These are phyloP conservation scores for Mormoops blainvillei DNA, from an alignment of 2,113 vertebrate species.

Conservation along the genomic window DNA sequence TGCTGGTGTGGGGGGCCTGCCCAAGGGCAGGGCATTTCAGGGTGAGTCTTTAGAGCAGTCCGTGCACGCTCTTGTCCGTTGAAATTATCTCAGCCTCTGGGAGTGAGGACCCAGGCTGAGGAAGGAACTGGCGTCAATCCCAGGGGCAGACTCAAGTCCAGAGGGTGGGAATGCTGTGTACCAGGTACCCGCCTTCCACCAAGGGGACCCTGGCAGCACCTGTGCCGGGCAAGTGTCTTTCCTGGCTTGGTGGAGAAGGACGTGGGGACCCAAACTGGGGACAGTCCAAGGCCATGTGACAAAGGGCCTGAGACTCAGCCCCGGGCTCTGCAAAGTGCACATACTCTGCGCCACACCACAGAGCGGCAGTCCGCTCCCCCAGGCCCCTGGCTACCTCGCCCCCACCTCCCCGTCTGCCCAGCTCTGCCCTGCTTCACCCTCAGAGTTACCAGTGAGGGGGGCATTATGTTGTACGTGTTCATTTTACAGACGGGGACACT, in stretches of 20 bases:
- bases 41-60: background rate
- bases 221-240: background rate
- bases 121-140: background rate
- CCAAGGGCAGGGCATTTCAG: background rate
- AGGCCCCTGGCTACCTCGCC: background rate
- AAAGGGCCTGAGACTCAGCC: background rate
- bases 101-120: background rate
- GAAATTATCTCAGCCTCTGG: background rate
- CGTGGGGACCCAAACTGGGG: background rate
- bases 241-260: background rate
- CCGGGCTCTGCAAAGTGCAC: accelerated
- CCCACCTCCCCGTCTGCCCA: background rate
- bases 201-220: background rate
- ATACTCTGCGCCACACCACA: accelerated
- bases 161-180: accelerated
- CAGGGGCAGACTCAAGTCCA: background rate
- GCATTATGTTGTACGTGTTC: accelerated
- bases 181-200: background rate
- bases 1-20: background rate
- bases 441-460: background rate
- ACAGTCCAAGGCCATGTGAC: background rate
- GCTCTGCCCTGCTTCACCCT: background rate
- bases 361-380: background rate
- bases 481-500: background rate
- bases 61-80: background rate